These are phyloP conservation scores for Catharus fuscescens DNA, from an alignment of 2,113 vertebrate genomes.

Conservation along the genomic window DNA sequence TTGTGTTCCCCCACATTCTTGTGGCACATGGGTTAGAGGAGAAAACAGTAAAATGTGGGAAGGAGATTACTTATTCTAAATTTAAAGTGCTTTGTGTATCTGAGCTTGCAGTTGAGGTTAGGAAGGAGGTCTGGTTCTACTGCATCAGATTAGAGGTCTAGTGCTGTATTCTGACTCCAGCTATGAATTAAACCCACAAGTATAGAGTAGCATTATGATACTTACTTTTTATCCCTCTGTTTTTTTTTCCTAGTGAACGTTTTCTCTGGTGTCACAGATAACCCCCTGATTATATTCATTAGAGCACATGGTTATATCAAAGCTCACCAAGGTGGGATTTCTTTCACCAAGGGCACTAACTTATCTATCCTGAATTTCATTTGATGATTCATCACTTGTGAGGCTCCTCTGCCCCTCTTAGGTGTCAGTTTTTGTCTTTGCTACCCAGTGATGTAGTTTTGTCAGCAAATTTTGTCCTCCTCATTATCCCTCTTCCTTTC, in stretches of 20 bases:
- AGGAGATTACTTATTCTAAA: neutral
- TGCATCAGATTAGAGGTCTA: neutral
- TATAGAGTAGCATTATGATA: neutral
- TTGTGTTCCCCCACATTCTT: neutral
- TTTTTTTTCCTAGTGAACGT: neutral
- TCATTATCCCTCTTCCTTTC: neutral
- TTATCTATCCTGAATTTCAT: neutral
- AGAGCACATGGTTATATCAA: neutral
- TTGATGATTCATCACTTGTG: neutral
- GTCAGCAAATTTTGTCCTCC: neutral
- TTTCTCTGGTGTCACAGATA: neutral
- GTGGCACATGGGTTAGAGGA: fast-evolving
- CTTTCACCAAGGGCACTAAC: neutral
- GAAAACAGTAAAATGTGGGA: neutral
- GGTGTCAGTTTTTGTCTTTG: neutral
- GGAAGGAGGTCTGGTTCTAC: neutral
- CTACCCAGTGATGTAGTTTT: neutral
- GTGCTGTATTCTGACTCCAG: neutral
- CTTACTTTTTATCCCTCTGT: neutral
- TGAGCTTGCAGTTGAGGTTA: neutral
- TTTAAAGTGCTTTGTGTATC: neutral
- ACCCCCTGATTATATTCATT: neutral
- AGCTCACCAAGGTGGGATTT: neutral
- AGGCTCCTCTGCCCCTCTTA: neutral
- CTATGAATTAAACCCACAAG: neutral